Conservation (phyloP, 2,888 invertebrate genomes). For the Sericinus montela region DNA sequence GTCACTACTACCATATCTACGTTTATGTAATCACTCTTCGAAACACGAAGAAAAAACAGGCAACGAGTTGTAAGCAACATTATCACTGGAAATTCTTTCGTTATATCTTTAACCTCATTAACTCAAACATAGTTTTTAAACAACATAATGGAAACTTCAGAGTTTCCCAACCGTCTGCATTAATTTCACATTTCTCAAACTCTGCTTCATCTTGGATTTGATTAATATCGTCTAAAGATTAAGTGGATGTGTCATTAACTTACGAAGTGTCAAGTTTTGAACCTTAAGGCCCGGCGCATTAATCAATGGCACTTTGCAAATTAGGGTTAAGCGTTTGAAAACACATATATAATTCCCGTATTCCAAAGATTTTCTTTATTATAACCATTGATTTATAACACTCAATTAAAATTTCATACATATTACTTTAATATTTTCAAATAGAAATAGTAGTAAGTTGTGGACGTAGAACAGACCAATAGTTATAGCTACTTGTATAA, state of each 20-base stretch:
- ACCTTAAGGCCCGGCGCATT: constrained; percentile 7
- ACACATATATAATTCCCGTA: too few species aligned
- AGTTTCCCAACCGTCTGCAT: constrained; percentile 18
- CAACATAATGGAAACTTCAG: constrained; percentile 14
- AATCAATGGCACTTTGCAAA: constrained; percentile 17
- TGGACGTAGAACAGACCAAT: background rate
- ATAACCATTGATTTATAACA: too few species aligned
- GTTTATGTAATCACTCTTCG: constrained; percentile 9
- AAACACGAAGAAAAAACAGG: constrained; percentile 7
- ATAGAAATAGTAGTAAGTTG: too few species aligned
- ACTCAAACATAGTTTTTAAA: constrained; percentile 19
- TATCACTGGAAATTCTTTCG: constrained; percentile 13
- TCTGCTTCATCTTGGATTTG: constrained; percentile 11
- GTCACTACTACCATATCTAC: background rate
- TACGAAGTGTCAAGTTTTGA: constrained; percentile 11
- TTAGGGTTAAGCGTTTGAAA: too few species aligned
- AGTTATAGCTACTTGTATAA: constrained; percentile 2
- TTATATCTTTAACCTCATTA: constrained; percentile 20
- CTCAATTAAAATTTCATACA: too few species aligned
- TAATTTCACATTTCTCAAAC: constrained; percentile 17
- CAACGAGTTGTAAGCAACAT: constrained; percentile 8
- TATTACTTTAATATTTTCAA: too few species aligned
- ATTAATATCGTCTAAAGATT: constrained; percentile 17
- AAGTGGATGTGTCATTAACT: constrained; percentile 12
- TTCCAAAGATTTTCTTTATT: too few species aligned